Base-by-base conservation (phyloP, 2,797 vertebrate genomes). In the Sebastes melanostomus region DNA sequence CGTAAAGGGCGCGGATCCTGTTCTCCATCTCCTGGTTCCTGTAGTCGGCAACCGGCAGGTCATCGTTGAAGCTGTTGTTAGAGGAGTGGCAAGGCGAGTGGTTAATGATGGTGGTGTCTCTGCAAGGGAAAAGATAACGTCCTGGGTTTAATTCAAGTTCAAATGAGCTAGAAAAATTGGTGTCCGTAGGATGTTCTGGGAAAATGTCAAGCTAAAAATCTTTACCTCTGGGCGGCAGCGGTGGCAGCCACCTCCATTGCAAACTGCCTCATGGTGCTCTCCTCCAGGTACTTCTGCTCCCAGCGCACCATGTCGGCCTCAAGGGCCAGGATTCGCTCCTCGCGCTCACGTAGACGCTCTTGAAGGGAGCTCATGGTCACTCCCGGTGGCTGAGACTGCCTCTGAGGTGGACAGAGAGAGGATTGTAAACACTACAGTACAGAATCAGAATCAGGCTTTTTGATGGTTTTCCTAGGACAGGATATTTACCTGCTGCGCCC, bases 231-330 rank as follows among this genome's bases (percentile, higher is more conserved):
- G 1, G 98, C 98, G 0, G 98, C 98, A 0, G 98, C 98, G 0
- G 98, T 99, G 80, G 98, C 98, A 0, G 98, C 98, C 0, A 98
- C 98, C 0, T 99, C 98, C 98, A 99, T 99, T 66, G 98, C 98
- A 1, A 99, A 99, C 93, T 99, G 97, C 58, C 98, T 95, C 98
- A 99, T 99, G 74, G 98, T 99, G 87, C 98, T 97, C 82, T 99
- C 98, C 85, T 99, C 98, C 81, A 99, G 84, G 78, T 98, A 99
- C 86, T 99, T 99, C 93, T 99, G 98, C 87, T 99, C 98, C 98
- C 98, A 99, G 86, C 97, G 98, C 81, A 98, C 98, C 96, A 98
- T 98, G 89, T 99, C 98, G 0, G 98, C 97, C 89, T 99, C 98
- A 42, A 99, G 95, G 1, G 98, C 98, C 88, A 99, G 89, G 86